Percentiles rank a stretch among this genome's conserved stretches.
Conservation (phyloP, 2,113 vertebrate species). For the Thomomys bottae region DNA sequence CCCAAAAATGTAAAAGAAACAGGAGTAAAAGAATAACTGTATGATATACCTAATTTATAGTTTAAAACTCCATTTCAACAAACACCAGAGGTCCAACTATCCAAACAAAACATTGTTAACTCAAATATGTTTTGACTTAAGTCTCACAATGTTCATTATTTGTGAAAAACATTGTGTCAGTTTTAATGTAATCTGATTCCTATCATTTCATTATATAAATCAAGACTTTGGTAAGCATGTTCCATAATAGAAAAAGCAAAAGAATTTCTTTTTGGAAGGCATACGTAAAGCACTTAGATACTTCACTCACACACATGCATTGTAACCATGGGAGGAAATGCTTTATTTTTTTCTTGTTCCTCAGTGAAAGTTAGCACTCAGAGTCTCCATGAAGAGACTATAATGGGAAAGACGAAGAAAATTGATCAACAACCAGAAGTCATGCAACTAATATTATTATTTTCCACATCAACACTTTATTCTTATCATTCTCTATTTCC, state of each 20-base stretch:
- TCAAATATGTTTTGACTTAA: conserved; percentile 14
- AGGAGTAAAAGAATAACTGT: conserved; percentile 23
- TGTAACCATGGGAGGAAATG: neutral
- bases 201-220: neutral
- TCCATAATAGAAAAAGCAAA: neutral
- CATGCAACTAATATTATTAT: neutral
- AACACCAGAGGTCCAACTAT: neutral
- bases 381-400: neutral
- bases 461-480: neutral
- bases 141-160: neutral
- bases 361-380: neutral
- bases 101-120: conserved; percentile 16
- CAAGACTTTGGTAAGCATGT: neutral
- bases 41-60: neutral
- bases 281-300: neutral
- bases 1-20: neutral
- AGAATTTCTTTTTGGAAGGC: neutral
- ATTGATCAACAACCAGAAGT: neutral
- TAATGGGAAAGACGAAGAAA: neutral
- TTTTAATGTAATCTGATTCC: conserved; percentile 19
- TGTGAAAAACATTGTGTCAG: neutral
- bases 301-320: neutral
- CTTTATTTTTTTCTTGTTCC: neutral
- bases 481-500: neutral
- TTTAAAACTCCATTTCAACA: conserved; percentile 3